Percentiles rank a stretch among this genome's conserved stretches.
These are phyloP conservation scores for Papilio helenus DNA, from an alignment of 1,140 invertebrate genomes.

Conservation along the genomic window DNA sequence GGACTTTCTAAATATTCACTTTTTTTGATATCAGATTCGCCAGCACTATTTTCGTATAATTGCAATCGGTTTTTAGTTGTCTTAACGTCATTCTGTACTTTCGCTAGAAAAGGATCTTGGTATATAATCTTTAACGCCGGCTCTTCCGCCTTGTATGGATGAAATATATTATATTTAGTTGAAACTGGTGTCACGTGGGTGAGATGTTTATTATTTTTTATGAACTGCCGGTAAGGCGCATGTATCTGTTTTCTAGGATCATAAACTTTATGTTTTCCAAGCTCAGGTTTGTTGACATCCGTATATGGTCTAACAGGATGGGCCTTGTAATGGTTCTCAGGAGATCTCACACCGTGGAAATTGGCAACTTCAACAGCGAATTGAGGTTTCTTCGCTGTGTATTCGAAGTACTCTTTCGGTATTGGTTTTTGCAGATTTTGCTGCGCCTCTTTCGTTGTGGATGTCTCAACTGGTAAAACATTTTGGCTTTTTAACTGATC, in stretches of 20 bases:
- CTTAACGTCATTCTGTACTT: conserved; percentile 73
- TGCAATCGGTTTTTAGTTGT: conserved; percentile 68
- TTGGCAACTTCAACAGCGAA: conserved; percentile 68
- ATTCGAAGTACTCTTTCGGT: conserved; percentile 69
- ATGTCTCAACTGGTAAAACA: conserved; percentile 48
- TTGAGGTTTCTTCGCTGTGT: conserved; percentile 71
- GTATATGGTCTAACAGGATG: conserved; percentile 65
- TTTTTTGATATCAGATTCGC: conserved; percentile 58
- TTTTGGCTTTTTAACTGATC: conserved; percentile 41
- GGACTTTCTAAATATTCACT: conserved; percentile 69
- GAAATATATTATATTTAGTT: conserved; percentile 71
- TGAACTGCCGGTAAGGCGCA: conserved; percentile 60
- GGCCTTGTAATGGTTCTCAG: conserved; percentile 64
- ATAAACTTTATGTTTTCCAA: conserved; percentile 66
- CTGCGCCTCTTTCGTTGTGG: conserved; percentile 40
- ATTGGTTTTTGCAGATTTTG: conserved; percentile 45
- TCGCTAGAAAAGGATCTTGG: conserved; percentile 70
- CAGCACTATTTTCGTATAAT: conserved; percentile 70
- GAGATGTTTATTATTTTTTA: conserved; percentile 50
- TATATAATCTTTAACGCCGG: conserved; percentile 71
- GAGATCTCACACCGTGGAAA: conserved; percentile 64
- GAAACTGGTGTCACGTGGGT: conserved; percentile 54
- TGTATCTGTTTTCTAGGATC: conserved; percentile 52
- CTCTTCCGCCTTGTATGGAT: conserved; percentile 73
- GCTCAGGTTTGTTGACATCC: conserved; percentile 53